Conservation (phyloP, 2,113 vertebrate species). For the Phodopus roborovskii region DNA sequence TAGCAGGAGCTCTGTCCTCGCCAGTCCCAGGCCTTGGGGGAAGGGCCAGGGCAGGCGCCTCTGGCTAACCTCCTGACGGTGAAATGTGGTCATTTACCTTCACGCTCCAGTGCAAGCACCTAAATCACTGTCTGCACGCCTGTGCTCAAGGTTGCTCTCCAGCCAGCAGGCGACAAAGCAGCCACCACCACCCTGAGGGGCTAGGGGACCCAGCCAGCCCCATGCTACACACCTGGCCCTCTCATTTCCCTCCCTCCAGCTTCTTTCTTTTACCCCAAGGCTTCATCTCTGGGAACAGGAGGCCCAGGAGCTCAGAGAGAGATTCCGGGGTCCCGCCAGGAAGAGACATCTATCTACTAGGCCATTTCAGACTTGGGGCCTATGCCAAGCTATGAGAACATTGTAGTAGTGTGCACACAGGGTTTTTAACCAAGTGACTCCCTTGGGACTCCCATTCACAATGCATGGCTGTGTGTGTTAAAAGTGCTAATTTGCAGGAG, state of each 20-base stretch:
- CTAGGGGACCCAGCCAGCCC: background rate
- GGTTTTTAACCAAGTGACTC: background rate
- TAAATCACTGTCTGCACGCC: slow-evolving; percentile 96
- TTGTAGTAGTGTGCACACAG: accelerated
- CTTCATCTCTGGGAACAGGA: background rate
- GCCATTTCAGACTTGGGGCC: background rate
- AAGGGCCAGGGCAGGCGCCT: slow-evolving; percentile 91
- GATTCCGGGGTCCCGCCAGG: background rate
- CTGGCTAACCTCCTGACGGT: slow-evolving; percentile 94
- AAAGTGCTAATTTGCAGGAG: slow-evolving; percentile 5
- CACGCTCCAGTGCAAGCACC: slow-evolving; percentile 93
- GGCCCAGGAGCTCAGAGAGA: background rate
- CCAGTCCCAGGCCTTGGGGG: slow-evolving; percentile 88
- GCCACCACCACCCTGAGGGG: background rate
- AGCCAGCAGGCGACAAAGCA: slow-evolving; percentile 86
- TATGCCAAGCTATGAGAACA: background rate
- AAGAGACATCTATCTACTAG: background rate
- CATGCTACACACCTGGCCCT: background rate
- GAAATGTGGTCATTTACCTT: slow-evolving; percentile 99
- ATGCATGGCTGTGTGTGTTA: background rate
- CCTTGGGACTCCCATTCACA: background rate
- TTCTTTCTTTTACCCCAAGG: background rate
- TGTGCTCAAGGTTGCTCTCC: slow-evolving; percentile 93
- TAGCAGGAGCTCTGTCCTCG: slow-evolving; percentile 47
- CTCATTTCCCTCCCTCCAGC: no score